These are phyloP conservation scores for Eremobia ochroleuca DNA, from an alignment of 2,888 invertebrate species.

Conservation along the genomic window DNA sequence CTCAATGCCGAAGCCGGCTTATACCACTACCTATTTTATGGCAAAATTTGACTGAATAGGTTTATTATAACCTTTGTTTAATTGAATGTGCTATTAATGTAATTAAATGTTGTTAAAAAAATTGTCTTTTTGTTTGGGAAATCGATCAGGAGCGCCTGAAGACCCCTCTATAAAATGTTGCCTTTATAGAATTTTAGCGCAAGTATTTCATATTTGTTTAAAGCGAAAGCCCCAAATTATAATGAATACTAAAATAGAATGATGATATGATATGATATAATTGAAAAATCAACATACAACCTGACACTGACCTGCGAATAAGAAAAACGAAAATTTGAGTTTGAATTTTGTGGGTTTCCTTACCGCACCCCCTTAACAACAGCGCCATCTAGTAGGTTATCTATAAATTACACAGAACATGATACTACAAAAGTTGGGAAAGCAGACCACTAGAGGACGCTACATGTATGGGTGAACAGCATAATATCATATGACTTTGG, in stretches of 20 bases:
- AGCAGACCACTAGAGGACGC: neutral
- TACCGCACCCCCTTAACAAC: neutral
- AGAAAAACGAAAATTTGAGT: neutral
- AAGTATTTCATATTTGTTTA: neutral
- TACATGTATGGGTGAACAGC: neutral
- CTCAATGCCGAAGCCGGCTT: slow-evolving; percentile 39
- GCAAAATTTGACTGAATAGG: slow-evolving; percentile 50
- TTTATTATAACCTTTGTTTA: slow-evolving; percentile 45
- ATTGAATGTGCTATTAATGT: slow-evolving; percentile 55
- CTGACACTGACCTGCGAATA: neutral
- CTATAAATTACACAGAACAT: neutral
- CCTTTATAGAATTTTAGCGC: neutral
- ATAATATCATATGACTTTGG: neutral
- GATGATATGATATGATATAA: neutral
- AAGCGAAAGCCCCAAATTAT: neutral
- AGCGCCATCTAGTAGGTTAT: slow-evolving; percentile 18
- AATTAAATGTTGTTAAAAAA: slow-evolving; percentile 42
- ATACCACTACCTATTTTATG: slow-evolving; percentile 15
- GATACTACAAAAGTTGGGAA: neutral
- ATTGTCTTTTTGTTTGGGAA: slow-evolving; percentile 22
- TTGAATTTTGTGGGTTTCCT: neutral
- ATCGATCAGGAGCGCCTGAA: neutral
- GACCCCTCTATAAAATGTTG: neutral
- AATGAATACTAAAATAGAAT: neutral
- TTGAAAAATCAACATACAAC: neutral